Evolutionary conservation across 2,797 vertebrate genomes (phyloP), one percentile per base, ranked within the genome.

Genomic region (Lerista edwardsae): DNA sequence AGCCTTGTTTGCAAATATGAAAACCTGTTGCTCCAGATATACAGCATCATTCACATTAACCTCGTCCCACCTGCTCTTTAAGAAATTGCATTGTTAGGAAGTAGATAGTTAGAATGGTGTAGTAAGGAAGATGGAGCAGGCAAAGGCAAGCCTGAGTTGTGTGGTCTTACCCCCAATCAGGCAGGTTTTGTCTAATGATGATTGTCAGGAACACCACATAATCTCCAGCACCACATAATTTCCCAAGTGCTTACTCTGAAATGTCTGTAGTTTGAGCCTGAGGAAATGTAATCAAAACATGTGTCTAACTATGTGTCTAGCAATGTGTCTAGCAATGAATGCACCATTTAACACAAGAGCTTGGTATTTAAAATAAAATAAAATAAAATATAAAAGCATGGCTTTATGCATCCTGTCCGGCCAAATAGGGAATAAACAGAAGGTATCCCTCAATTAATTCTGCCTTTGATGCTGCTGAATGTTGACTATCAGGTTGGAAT

Each of bases 251-350:
- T 31, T 74, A 47, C n/a, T 74, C 29, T 65, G 64, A 15, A 31
- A 31, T n/a, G n/a, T 64, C 64, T 65, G 64, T 31, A 44, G 57
- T 19, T 36, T 64, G 44, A 65, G 31, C 14, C 3, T 0, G 0
- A 55, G 55, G 74, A 88, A 84, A 67, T 4, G 1, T 65, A 67
- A 74, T 61, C 11, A 39, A 27, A 55, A 39, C 51, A 47, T 88
- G 83, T 83, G 2, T 75, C 64, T 83, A 67, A 84, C 64, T 17
- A 79, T 67, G n/a, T n/a, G n/a, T n/a, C n/a, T n/a, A n/a, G n/a
- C n/a, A n/a, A n/a, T n/a, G n/a, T n/a, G n/a, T n/a, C n/a, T 59
- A 80, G 74, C 79, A 15, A 67, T 55, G 87, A 51, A 78, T 79
- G 3, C 80, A 41, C 31, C 75, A 9, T 82, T 64, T 47, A 57